Base-by-base conservation (phyloP, 2,888 invertebrate species). In the Drosophila anomalata region DNA sequence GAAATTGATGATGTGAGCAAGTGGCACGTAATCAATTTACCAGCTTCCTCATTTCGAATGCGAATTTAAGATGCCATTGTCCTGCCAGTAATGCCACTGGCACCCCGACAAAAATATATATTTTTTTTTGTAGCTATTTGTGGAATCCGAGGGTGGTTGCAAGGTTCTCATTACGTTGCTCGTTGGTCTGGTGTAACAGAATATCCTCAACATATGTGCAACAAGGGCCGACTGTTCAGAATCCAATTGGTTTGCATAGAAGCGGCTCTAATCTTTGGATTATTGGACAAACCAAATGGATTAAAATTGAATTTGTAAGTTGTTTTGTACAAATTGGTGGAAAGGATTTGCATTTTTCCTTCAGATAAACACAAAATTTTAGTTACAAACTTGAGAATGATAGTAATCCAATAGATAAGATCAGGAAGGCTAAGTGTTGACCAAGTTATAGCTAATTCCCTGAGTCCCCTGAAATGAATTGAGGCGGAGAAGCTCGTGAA, bases 1-100 rank as follows among this genome's bases (percentile, higher is more conserved):
- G 63, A 86, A 86, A 84, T 79, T 87, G 88, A 87, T 88, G 83
- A 88, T 78, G 83, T 76, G 77, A 85, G 73, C 83, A 86, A 83
- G 88, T 84, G 88, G 72, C 76, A 85, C 86, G 78, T 86, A 84
- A 84, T 84, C 86, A 84, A 88, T 88, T 84, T 88, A 83, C 61
- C 78, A 67, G 53, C 52, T 56, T 73, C 68, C 72, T 82, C 77
- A 77, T 78, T 85, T 76, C 70, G 63, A 86, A 84, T 86, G 86
- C 80, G 86, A 84, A 88, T 86, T 84, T 88, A 84, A 84, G 88
- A 76, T 78, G 80, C 74, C 63, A 86, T 88, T 88, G 83, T 83
- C 85, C 70, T 52, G 17, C n/a, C 41, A 8, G 41, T 42, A 63
- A 56, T 51, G 57, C 58, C 59, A 24, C 46, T 65, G 51, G 51